phyloP scores from a whole-genome alignment of 64 coral and sea anemone genomes.

The Stichodactyla helianthus region DNA sequence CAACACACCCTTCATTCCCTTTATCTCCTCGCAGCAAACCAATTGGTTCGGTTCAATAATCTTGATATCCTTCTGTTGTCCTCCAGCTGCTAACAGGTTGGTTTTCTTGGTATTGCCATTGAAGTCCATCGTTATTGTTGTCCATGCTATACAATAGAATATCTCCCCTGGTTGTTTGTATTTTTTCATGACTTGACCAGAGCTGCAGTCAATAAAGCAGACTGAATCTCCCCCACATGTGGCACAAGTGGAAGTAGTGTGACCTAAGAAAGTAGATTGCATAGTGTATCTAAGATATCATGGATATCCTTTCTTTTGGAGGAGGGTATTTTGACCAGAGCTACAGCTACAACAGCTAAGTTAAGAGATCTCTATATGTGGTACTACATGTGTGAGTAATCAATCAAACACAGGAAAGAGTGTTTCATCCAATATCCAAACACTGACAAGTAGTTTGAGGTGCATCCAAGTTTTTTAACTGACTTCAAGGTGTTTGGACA shows the following conservation, averaged over 20 bases:
- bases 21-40: slow-evolving; percentile 92
- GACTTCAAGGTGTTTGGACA: too few relatives aligned
- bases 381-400: too few relatives aligned
- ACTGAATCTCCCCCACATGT: slow-evolving; percentile 98
- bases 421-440: too few relatives aligned
- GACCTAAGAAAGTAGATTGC: slow-evolving; percentile 16
- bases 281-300: neutral
- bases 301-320: too few relatives aligned
- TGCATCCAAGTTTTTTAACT: too few relatives aligned
- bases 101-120: slow-evolving; percentile 52
- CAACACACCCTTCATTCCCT: slow-evolving; percentile 84
- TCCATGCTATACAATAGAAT: slow-evolving; percentile 98
- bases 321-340: too few relatives aligned
- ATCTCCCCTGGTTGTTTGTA: slow-evolving; percentile 98
- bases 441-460: too few relatives aligned
- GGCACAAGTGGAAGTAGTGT: slow-evolving; percentile 85
- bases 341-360: too few relatives aligned
- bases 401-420: too few relatives aligned
- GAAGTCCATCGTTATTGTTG: slow-evolving; percentile 66
- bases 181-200: slow-evolving; percentile 92
- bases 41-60: slow-evolving; percentile 97
- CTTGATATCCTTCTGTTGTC: slow-evolving; percentile 78
- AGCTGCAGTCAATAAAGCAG: slow-evolving; percentile 95
- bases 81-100: slow-evolving; percentile 79
- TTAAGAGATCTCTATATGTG: too few relatives aligned